These are phyloP conservation scores for Pipra filicauda DNA, from an alignment of 2,113 vertebrate genomes.

Conservation along the genomic window DNA sequence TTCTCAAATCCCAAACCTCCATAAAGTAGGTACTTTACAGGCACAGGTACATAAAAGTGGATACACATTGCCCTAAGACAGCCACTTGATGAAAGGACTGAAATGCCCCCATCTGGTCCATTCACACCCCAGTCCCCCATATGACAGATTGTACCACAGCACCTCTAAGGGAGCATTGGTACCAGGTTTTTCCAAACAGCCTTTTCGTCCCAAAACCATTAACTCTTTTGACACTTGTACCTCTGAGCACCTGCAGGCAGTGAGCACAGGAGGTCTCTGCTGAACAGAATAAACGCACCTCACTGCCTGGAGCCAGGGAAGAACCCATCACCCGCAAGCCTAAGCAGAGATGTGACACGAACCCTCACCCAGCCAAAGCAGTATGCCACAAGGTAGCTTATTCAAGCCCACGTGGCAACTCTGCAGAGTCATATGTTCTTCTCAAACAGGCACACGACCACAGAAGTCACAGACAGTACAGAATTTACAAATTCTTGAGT, in stretches of 20 bases:
- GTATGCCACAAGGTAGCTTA: not conserved
- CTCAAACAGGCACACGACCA: not conserved
- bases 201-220: not conserved
- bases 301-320: not conserved
- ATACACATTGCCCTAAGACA: not conserved
- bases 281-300: not conserved
- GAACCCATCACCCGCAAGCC: accelerated
- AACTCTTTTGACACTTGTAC: not conserved
- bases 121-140: accelerated
- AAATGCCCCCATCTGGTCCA: not conserved
- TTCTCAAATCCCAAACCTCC: not conserved
- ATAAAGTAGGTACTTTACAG: not conserved
- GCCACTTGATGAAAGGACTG: accelerated
- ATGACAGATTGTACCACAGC: accelerated
- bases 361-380: not conserved
- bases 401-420: not conserved
- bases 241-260: not conserved
- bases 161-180: accelerated
- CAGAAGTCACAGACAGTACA: not conserved
- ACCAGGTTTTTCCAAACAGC: not conserved
- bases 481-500: not conserved
- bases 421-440: not conserved
- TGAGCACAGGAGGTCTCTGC: accelerated
- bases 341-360: not conserved
- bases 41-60: not conserved